Base-by-base conservation (phyloP, 2,113 vertebrate species). In the Parotia lawesii region DNA sequence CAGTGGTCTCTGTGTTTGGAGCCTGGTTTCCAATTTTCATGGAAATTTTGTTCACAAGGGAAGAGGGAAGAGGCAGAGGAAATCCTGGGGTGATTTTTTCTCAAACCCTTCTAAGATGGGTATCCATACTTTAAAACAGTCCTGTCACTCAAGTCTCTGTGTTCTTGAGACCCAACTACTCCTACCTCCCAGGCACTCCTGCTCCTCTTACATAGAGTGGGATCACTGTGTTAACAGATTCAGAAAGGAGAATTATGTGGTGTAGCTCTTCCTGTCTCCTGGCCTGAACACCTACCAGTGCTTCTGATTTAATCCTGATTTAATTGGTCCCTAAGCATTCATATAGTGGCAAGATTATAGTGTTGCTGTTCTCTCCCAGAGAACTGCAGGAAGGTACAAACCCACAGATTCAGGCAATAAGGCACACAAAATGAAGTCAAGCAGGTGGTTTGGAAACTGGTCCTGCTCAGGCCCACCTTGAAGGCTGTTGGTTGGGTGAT, bases 401-500 rank as follows among this genome's bases (percentile, higher is more conserved):
- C 11, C 1, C 35, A 24, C 5, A 24, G 28, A 9, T 13, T 45
- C 44, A 23, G 23, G 12, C 21, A 6, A 21, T 33, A 20, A 48
- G 7, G 47, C 45, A 24, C 5, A 25, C 3, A 17, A 38, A 12
- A 11, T 0, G 0, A 79, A 69, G 25, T 18, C 29, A 28, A 1
- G 28, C 31, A 48, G 62, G 11, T 15, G 7, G 12, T 40, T 40
- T 51, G 56, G 69, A 51, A 66, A 25, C 3, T 1, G 1, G 19
- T 20, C 11, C 35, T 19, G 17, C 50, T 35, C 15, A 45, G 35
- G 31, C 15, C 44, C 47, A 60, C 5, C 16, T 15, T 7, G 18
- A 11, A 42, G 22, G 9, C 0, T 16, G 8, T 16, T 38, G 4
- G 4, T 13, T 37, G 22, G 29, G 62, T 0, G 1, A 14, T 2